A percentile compares a stretch with the other conserved stretches of the same genome.
Conservation (phyloP, 1,140 invertebrate genomes). For the Drosophila fuyamai region DNA sequence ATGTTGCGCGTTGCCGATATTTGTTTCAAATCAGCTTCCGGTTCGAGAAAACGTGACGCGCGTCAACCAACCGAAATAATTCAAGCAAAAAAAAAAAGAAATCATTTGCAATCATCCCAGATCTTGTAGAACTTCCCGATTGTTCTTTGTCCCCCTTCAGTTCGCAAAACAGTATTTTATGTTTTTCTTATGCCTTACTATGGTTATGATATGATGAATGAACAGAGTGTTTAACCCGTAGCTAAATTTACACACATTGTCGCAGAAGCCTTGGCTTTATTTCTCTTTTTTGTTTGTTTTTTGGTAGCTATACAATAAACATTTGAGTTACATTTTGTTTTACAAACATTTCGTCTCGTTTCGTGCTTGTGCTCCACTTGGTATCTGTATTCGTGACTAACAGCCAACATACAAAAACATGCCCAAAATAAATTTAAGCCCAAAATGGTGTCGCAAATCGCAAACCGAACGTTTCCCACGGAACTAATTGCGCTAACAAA, state of each 20-base stretch:
- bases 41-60: conserved; percentile 17
- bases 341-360: conserved; percentile 40
- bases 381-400: conserved; percentile 58
- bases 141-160: conserved; percentile 59
- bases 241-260: conserved; percentile 54
- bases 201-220: conserved; percentile 39
- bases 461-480: conserved; percentile 13
- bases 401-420: conserved; percentile 21
- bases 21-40: conserved; percentile 49
- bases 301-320: conserved; percentile 70
- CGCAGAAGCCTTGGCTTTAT: conserved; percentile 22
- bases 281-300: conserved; percentile 41
- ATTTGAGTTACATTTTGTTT: conserved; percentile 67
- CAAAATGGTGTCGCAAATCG: conserved; percentile 34
- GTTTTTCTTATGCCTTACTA: conserved; percentile 49
- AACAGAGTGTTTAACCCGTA: conserved; percentile 48
- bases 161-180: conserved; percentile 73
- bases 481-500: conserved; percentile 16
- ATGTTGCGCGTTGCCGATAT: conserved; percentile 76
- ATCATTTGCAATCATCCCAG: conserved; percentile 25
- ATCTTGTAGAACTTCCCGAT: conserved; percentile 29
- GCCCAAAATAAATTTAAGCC: conserved; percentile 37
- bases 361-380: conserved; percentile 46
- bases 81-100: conserved; percentile 24
- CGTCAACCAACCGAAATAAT: conserved; percentile 29